Evolutionary conservation across 2,113 vertebrate genomes (phyloP).

Genomic region (Hystrix brachyura): DNA sequence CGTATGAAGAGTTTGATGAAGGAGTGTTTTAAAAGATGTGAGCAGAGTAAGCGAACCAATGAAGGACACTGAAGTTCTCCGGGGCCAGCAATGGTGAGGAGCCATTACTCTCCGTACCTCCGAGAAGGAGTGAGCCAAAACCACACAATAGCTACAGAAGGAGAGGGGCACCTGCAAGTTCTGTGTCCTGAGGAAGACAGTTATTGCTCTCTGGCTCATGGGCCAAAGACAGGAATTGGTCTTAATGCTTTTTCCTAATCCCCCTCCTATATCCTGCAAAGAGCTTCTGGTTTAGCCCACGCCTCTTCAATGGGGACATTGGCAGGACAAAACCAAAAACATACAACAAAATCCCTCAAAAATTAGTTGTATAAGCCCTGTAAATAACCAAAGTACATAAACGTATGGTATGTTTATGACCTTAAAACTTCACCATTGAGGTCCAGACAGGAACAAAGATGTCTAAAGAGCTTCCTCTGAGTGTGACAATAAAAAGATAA

Average conservation of each 20-base stretch:
- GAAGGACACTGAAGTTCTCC: not conserved
- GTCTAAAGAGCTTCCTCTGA: not conserved
- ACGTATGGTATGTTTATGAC: not conserved
- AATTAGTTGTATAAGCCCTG: not conserved
- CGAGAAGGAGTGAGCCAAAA: not conserved
- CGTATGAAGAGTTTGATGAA: not conserved
- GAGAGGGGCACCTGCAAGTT: not conserved
- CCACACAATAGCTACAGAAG: not conserved
- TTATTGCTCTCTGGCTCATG: not conserved
- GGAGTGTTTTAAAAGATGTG: not conserved
- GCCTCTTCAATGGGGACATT: not conserved
- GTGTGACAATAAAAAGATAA: not conserved
- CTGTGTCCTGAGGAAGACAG: not conserved
- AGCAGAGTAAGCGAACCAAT: not conserved
- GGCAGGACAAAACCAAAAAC: not conserved
- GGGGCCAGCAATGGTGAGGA: not conserved
- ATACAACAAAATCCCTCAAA: not conserved
- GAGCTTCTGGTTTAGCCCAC: not conserved
- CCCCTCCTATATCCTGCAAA: not conserved
- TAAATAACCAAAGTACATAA: not conserved
- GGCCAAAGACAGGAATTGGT: not conserved
- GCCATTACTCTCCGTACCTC: fast-evolving
- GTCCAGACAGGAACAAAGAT: not conserved
- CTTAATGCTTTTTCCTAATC: not conserved
- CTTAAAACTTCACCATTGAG: not conserved